Evolutionary conservation across 37 sponge, comb jelly and placozoan genomes (phyloP).

Genomic region (Ephydatia muelleri): DNA sequence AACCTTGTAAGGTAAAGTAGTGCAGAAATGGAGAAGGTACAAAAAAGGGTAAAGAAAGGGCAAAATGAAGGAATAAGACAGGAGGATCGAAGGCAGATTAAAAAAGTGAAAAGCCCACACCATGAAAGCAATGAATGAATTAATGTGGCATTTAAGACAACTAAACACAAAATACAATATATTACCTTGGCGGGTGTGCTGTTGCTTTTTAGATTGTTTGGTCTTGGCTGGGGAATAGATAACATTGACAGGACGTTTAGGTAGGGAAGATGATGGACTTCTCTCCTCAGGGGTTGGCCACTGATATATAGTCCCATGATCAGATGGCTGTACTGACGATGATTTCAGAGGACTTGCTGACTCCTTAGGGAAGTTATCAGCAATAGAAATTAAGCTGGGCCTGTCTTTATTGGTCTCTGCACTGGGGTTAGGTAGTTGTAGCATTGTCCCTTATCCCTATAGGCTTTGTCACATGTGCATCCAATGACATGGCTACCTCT

Average conservation of each 20-base stretch:
- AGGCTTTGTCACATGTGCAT: neutral
- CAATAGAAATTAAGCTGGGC: neutral
- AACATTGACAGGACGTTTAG: neutral
- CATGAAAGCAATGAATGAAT: too few species aligned
- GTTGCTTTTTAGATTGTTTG: neutral
- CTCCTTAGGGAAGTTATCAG: neutral
- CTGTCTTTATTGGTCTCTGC: neutral
- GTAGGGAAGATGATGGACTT: neutral
- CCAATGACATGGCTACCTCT: neutral
- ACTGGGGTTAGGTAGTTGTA: neutral
- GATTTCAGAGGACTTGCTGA: neutral
- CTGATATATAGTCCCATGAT: neutral
- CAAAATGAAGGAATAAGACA: too few species aligned
- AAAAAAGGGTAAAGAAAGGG: too few species aligned
- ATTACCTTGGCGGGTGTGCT: neutral
- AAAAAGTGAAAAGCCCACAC: too few species aligned
- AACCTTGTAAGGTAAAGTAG: neutral
- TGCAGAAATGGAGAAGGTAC: too few species aligned
- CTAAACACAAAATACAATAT: neutral
- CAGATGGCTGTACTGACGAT: neutral
- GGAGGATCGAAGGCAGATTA: too few species aligned
- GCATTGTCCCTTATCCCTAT: neutral
- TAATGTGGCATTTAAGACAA: too few species aligned
- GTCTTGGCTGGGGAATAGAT: neutral
- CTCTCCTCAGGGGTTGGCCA: neutral